Base-by-base conservation (phyloP, 2,797 vertebrate species). In the Vultur gryphus region DNA sequence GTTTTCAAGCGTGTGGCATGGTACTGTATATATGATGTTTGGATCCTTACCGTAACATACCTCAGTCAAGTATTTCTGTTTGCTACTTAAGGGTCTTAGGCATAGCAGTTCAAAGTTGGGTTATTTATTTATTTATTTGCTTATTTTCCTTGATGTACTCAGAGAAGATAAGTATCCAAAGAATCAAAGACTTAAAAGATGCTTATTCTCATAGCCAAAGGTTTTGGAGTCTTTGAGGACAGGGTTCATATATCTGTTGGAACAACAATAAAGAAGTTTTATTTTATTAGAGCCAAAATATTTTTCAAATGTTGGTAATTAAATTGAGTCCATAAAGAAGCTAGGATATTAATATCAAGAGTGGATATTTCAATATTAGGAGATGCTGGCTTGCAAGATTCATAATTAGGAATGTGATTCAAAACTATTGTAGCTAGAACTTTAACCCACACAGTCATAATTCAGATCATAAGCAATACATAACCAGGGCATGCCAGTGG, bases 41-140 rank as follows among this genome's bases (percentile, higher is more conserved):
- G 41, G 13, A 65, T 77, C 49, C 16, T 55, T 71, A 28, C 43
- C 2, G 2, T 82, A 67, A 33, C 7, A 3, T 43, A 44, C 9
- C 10, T 83, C 46, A 41, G 41, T 76, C 54, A 84, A 13, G 11
- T 71, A 11, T 58, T 79, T 48, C 75, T 91, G 33, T 71, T 91
- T 92, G 11, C 67, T 75, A 24, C 41, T 71, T 79, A 31, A 67
- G 57, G 7, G n/a, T 62, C 41, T 91, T 78, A 46, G 44, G 20
- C 18, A n/a, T 46, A 54, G n/a, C 46, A 78, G 49, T 75, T 94
- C 57, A 91, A 90, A 95, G 79, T 33, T 43, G 26, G 9, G 11
- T 84, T 95, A 31, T 67, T 87, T 95, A 89, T 67, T 87, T 95
- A 89, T 90, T 83, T 90, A 55, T 86, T 90, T 87, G 24, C 21